Evolutionary conservation across 2,113 vertebrate genomes (phyloP).

Genomic region (Penelope pileata): DNA sequence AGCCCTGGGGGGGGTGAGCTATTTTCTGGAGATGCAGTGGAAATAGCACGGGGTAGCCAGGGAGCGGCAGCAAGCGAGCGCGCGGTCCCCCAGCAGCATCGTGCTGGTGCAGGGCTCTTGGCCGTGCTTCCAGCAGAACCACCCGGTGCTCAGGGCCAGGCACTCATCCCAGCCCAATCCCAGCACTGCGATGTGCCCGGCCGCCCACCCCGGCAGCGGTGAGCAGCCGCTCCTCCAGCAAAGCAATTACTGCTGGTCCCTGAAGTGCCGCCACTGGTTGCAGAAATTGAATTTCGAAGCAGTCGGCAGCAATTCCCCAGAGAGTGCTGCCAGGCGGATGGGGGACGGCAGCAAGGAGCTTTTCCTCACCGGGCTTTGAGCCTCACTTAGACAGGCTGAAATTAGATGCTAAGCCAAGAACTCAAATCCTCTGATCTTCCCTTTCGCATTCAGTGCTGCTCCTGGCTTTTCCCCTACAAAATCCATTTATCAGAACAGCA

Average conservation of each 20-base stretch:
- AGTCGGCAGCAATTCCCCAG: neutral
- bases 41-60: neutral
- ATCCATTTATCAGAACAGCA: neutral
- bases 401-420: slow-evolving; percentile 1
- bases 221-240: neutral
- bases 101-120: neutral
- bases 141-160: neutral
- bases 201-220: fast-evolving
- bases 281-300: neutral
- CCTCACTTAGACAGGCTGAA: neutral
- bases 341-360: neutral
- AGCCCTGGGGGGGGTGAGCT: neutral
- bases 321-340: fast-evolving
- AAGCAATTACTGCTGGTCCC: neutral
- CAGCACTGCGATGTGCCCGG: neutral
- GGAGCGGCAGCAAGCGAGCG: neutral
- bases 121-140: neutral
- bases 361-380: neutral
- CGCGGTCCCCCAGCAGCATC: neutral
- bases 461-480: neutral
- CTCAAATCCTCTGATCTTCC: neutral
- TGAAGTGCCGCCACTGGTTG: neutral
- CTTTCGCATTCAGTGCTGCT: neutral
- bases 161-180: neutral
- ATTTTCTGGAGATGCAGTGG: slow-evolving; percentile 40